A percentile compares a stretch with the other conserved stretches of the same genome.
phyloP scores from a whole-genome alignment of 2,797 vertebrate genomes.

The Enteromius trimaculatus region DNA sequence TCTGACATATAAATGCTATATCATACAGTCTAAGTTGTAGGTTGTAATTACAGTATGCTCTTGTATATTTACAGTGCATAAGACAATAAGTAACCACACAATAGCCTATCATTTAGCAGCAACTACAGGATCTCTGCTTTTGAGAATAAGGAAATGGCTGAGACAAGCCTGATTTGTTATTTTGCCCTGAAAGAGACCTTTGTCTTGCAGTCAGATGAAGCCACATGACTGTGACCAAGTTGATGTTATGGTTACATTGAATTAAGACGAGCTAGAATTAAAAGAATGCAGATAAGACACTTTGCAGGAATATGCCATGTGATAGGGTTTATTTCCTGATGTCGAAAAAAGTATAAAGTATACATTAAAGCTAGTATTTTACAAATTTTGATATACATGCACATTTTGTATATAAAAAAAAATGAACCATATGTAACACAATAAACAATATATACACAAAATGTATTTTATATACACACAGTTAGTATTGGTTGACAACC shows the following conservation, averaged over 20 bases:
- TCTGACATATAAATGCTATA: neutral
- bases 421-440: neutral
- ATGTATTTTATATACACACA: neutral
- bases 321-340: conserved; percentile 41
- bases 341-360: neutral
- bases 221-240: conserved; percentile 65
- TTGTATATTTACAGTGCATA: neutral
- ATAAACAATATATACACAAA: neutral
- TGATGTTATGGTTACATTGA: conserved; percentile 57
- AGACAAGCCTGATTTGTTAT: conserved; percentile 33
- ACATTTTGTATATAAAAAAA: neutral
- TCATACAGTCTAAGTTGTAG: neutral
- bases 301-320: conserved; percentile 46
- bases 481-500: neutral
- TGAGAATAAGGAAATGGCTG: neutral
- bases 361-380: neutral
- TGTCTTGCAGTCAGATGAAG: conserved; percentile 36
- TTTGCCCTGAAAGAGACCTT: conserved; percentile 59
- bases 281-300: conserved; percentile 21
- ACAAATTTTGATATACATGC: neutral
- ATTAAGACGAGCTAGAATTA: conserved; percentile 57
- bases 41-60: neutral
- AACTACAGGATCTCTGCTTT: neutral
- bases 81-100: neutral
- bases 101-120: neutral